Base-by-base conservation (phyloP, 2,797 vertebrate species). In the Ara ararauna region DNA sequence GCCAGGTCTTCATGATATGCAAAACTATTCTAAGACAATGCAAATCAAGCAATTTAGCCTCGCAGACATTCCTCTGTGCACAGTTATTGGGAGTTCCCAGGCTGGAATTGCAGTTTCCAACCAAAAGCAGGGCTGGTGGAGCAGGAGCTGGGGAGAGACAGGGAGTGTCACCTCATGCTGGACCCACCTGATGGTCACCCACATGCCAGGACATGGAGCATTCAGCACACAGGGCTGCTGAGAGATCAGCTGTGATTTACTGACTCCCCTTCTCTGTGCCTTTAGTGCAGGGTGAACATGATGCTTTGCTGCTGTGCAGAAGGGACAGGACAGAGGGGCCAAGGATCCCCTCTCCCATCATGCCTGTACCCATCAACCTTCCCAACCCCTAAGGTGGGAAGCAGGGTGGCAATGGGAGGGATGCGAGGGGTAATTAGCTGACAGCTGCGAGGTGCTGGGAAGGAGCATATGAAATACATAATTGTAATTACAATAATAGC, bases 21-120 rank as follows among this genome's bases (percentile, higher is more conserved):
- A 96, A 96, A 96, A 94, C 94, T 95, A 95, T 94, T 94, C 96
- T 64, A 53, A 94, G 95, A 76, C 87, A 76, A 96, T 93, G 91
- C 93, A 96, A 97, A 96, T 94, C 3, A 90, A 95, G 95, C 93
- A 96, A 89, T 95, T 94, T 93, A 93, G 85, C 93, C 87, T 94
- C 11, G 2, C 91, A 84, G 93, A 91, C 93, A 87, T 94, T 94
- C 71, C 91, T 95, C 91, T 67, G 77, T 1, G 11, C 51, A 27
- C 76, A 29, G 0, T 71, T 87, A 84, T 79, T 85, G 75, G 38
- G 72, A 93, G 91, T 90, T 96, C 83, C 83, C 71, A n/a, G 85
- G 3, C 87, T 93, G 87, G 83, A 94, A 79, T 68, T 54, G 83
- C 87, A 51, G 7, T 82, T 89, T 85, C 94, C 90, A 66, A 82